Percentiles rank a stretch among this genome's conserved stretches.
phyloP scores from a whole-genome alignment of 1,140 invertebrate species.

The Cotesia glomerata region DNA sequence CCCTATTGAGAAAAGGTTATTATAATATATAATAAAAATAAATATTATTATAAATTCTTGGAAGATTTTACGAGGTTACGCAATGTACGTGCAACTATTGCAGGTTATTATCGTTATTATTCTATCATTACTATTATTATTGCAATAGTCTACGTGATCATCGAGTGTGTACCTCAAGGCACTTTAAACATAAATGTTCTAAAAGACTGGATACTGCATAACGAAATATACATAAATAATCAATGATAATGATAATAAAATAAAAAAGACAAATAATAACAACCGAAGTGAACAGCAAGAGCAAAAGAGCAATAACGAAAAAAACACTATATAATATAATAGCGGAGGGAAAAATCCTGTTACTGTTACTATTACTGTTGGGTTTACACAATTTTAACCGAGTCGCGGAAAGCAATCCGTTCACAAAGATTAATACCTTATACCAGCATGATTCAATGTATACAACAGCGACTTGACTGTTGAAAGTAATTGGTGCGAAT shows the following conservation, averaged over 20 bases:
- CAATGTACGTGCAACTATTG: constrained; percentile 22
- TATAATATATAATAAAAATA: constrained; percentile 4
- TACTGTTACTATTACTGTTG: no score
- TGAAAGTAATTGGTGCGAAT: constrained; percentile 19
- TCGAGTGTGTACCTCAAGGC: constrained; percentile 18
- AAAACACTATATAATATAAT: no score
- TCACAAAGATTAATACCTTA: neutral
- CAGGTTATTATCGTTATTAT: constrained; percentile 29
- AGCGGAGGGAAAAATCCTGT: no score
- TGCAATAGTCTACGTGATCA: constrained; percentile 32
- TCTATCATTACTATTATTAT: constrained; percentile 33
- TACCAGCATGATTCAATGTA: neutral
- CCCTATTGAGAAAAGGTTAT: neutral
- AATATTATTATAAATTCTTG: constrained; percentile 12
- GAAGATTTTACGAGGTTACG: constrained; percentile 19
- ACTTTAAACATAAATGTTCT: constrained; percentile 2
- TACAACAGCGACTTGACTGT: neutral
- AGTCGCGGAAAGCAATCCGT: constrained; percentile 11
- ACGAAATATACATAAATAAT: constrained; percentile 3
- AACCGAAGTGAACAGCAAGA: neutral
- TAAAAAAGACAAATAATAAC: neutral
- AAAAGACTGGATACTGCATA: neutral
- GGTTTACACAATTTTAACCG: neutral
- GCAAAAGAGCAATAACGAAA: no score
- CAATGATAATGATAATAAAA: neutral